A percentile compares a stretch with the other conserved stretches of the same genome.
These are phyloP conservation scores for Siderastrea siderea DNA, from an alignment of 92 coral and sea anemone species.

Conservation along the genomic window DNA sequence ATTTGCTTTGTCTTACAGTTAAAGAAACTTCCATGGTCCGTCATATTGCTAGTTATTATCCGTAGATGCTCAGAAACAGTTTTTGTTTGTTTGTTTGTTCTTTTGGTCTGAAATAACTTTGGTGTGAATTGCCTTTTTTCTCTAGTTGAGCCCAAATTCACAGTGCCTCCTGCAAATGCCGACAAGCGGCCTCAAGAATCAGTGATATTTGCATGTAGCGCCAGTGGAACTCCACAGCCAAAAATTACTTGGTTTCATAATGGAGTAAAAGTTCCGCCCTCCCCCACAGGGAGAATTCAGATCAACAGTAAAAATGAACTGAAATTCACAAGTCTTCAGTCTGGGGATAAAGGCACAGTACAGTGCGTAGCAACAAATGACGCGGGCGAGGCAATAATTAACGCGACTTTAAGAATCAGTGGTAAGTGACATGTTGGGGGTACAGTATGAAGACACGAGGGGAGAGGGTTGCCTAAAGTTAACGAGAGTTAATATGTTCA, in stretches of 20 bases:
- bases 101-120: neutral
- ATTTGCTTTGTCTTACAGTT: too few relatives aligned
- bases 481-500: neutral
- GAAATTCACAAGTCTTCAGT: constrained; percentile 68
- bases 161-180: constrained; percentile 56
- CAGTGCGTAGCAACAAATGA: constrained; percentile 93
- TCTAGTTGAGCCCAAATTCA: constrained; percentile 78
- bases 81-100: too few relatives aligned
- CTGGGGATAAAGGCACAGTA: constrained; percentile 82
- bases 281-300: constrained; percentile 44
- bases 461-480: too few relatives aligned
- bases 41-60: neutral
- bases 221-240: constrained; percentile 82
- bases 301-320: constrained; percentile 76
- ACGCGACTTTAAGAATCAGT: constrained; percentile 66
- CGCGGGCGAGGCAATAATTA: constrained; percentile 81
- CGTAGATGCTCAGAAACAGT: too few relatives aligned
- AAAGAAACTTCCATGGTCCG: neutral
- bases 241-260: constrained; percentile 90
- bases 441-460: too few relatives aligned
- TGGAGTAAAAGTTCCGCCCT: constrained; percentile 71
- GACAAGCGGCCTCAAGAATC: constrained; percentile 66
- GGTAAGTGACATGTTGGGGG: constrained; percentile 55
- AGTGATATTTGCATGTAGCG: constrained; percentile 76
- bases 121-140: neutral